Percentiles rank a stretch among this genome's conserved stretches.
These are phyloP conservation scores for Vollenhovia emeryi DNA, from an alignment of 1,140 invertebrate species.

Conservation along the genomic window DNA sequence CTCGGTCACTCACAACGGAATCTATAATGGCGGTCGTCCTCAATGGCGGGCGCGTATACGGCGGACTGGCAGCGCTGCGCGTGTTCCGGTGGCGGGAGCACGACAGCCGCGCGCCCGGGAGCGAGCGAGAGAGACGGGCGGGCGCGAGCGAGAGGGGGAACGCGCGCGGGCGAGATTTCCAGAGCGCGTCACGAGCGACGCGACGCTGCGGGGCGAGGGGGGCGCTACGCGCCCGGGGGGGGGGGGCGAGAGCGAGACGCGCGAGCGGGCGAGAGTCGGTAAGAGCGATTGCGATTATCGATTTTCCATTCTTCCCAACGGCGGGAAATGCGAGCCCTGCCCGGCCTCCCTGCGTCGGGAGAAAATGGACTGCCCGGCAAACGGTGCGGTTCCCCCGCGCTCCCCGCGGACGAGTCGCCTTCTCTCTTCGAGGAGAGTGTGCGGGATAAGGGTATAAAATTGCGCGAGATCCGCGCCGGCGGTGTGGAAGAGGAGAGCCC, in stretches of 20 bases:
- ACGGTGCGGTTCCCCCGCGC: no score
- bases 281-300: conserved; percentile 74
- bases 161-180: no score
- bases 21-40: conserved; percentile 82
- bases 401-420: no score
- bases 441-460: no score
- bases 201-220: not conserved
- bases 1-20: conserved; percentile 85
- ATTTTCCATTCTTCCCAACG: conserved; percentile 70
- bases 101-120: not conserved
- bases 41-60: conserved; percentile 65
- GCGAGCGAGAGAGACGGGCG: not conserved
- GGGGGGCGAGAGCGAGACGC: not conserved
- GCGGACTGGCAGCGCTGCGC: conserved; percentile 20
- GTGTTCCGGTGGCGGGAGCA: no score
- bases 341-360: conserved; percentile 6
- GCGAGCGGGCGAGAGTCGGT: conserved; percentile 63
- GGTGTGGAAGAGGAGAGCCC: no score
- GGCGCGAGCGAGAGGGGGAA: not conserved
- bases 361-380: not conserved
- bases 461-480: no score
- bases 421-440: no score
- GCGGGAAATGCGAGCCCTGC: conserved; percentile 63
- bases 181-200: not conserved
- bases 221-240: no score